Evolutionary conservation across 2,113 vertebrate genomes (phyloP), one percentile per base, ranked within the genome.

Genomic region (Platysteira castanea): DNA sequence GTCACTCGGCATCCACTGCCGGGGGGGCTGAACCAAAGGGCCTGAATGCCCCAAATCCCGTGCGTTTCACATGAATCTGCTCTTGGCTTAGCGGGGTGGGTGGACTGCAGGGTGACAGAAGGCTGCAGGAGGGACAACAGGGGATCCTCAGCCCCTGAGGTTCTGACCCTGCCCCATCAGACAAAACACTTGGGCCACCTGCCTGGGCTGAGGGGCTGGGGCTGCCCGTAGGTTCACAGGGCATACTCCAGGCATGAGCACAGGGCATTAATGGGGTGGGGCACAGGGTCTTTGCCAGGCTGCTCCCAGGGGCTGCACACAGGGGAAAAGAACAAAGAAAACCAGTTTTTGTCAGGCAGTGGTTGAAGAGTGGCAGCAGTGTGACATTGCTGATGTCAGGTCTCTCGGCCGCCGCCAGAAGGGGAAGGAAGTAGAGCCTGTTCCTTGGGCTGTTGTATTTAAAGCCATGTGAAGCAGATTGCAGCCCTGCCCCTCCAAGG

Each of bases 401-500:
- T 71, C 61, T 74, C 54, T 87, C 1, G 0, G 84, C 63, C 1
- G 0, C 46, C 1, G 1, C n/a, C 24, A 13, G 61, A 92, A 88
- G 56, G 79, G 92, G 93, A 94, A 96, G 95, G 93, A 97, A 96
- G 87, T 46, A 50, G 86, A 77, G 78, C 68, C 79, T 87, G 83
- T 57, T 84, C 73, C 76, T 59, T 47, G 50, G 52, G 22, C 35
- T 90, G 60, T 59, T 84, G 87, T 95, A 77, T 90, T 97, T 92
- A 88, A 91, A 93, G 64, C 60, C 19, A 11, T 28, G 18, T 56
- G 57, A 78, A 96, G 79, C 63, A 68, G 59, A 73, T 30, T 80
- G 59, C 57, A 77, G 83, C 73, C 56, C 68, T 84, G 39, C 18
- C 64, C 56, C 79, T 89, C 56, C 59, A 80, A 84, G 44, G 44